Conservation (phyloP, 2,888 invertebrate genomes). For the Sicus ferrugineus region DNA sequence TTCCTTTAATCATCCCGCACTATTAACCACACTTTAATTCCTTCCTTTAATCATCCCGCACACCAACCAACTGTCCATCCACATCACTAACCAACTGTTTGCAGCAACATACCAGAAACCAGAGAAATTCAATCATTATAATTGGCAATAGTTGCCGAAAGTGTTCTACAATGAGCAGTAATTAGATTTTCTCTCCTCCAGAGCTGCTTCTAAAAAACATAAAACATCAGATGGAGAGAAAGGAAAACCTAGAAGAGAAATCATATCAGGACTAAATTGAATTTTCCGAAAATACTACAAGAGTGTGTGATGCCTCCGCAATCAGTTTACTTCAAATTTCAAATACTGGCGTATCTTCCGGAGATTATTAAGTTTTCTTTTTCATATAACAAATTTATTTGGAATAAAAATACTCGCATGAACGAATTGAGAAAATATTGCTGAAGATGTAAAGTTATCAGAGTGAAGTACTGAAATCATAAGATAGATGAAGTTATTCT, state of each 20-base stretch:
- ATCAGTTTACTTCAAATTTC: background rate
- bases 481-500: too few species aligned
- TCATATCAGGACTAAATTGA: background rate
- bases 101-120: constrained; percentile 13
- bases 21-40: too few species aligned
- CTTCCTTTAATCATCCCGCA: too few species aligned
- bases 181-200: constrained; percentile 25
- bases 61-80: background rate
- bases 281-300: too few species aligned
- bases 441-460: too few species aligned
- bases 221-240: background rate
- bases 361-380: too few species aligned
- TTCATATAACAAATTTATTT: too few species aligned
- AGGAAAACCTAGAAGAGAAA: background rate
- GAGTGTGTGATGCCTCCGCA: background rate
- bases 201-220: background rate
- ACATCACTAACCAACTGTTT: background rate
- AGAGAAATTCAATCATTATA: constrained; percentile 29
- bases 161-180: constrained; percentile 20
- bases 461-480: too few species aligned
- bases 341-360: background rate
- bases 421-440: too few species aligned
- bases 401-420: too few species aligned
- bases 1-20: too few species aligned
- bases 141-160: constrained; percentile 10